Conservation (phyloP, 2,797 vertebrate species). For the Agapornis canus region DNA sequence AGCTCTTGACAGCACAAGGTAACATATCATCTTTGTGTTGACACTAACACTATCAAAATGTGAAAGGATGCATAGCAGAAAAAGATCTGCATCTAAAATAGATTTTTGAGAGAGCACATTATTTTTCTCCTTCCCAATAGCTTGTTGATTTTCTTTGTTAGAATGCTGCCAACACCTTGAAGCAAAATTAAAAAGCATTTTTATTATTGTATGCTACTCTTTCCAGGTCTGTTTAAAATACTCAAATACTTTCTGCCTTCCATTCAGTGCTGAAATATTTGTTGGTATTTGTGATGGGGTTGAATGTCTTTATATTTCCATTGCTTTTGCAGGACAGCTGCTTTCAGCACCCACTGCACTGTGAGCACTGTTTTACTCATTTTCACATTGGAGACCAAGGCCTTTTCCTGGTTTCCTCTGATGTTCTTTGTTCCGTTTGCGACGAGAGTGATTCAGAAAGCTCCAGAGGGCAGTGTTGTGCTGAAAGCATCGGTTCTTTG, state of each 20-base stretch:
- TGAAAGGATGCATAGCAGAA: conserved; percentile 26
- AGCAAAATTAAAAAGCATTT: conserved; percentile 47
- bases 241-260: neutral
- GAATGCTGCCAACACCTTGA: conserved; percentile 48
- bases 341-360: conserved; percentile 32
- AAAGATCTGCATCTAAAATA: conserved; percentile 36
- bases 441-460: conserved; percentile 9
- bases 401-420: neutral
- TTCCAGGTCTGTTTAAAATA: conserved; percentile 40
- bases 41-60: conserved; percentile 61
- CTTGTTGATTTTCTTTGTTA: conserved; percentile 15
- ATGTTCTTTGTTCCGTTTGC: conserved; percentile 1
- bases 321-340: conserved; percentile 1
- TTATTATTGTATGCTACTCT: neutral
- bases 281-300: neutral
- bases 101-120: conserved; percentile 16
- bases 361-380: neutral
- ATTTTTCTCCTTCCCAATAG: neutral
- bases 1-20: conserved; percentile 59
- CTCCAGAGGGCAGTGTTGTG: conserved; percentile 32
- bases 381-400: conserved; percentile 8
- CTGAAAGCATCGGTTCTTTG: neutral
- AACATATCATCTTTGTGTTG: conserved; percentile 54
- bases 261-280: neutral
- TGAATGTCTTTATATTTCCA: conserved; percentile 27